Evolutionary conservation across 1,140 invertebrate genomes (phyloP).

Genomic region (Scaptodrosophila lebanonensis): DNA sequence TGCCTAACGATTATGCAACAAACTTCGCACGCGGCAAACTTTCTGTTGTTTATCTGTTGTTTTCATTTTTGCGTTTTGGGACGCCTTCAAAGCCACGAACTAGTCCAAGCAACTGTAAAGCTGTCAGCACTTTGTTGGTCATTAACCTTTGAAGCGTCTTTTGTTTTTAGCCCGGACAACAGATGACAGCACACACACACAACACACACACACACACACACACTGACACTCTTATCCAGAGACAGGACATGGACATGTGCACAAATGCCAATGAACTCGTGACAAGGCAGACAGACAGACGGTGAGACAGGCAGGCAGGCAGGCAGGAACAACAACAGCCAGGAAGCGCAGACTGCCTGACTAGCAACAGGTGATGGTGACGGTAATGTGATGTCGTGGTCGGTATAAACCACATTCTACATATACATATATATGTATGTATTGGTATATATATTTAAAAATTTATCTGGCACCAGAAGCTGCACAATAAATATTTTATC

Average conservation of each 20-base stretch:
- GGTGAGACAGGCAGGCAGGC: conserved; percentile 1
- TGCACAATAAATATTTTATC: too few species aligned
- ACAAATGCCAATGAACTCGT: conserved; percentile 60
- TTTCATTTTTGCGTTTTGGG: too few species aligned
- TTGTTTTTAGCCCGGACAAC: conserved; percentile 44
- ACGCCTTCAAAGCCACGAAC: conserved; percentile 18
- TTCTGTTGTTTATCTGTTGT: too few species aligned
- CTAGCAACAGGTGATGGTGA: conserved; percentile 44
- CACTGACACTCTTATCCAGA: too few species aligned
- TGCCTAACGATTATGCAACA: conserved; percentile 62
- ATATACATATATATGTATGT: too few species aligned
- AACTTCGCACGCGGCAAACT: neutral
- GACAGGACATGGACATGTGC: conserved; percentile 66
- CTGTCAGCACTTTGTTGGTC: conserved; percentile 29
- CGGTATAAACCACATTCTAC: neutral
- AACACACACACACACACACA: conserved; percentile 14
- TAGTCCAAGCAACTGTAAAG: conserved; percentile 73
- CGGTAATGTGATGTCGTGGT: too few species aligned
- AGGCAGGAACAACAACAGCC: conserved; percentile 29
- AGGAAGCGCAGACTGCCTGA: conserved; percentile 54
- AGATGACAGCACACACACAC: conserved; percentile 51
- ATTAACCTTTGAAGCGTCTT: conserved; percentile 62
- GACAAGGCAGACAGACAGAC: conserved; percentile 8
- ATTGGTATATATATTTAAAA: too few species aligned
- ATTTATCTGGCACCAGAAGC: too few species aligned